A percentile compares a stretch with the other conserved stretches of the same genome.
These are phyloP conservation scores for Lasioglossum pauxillum DNA, from an alignment of 2,888 invertebrate genomes.

Conservation along the genomic window DNA sequence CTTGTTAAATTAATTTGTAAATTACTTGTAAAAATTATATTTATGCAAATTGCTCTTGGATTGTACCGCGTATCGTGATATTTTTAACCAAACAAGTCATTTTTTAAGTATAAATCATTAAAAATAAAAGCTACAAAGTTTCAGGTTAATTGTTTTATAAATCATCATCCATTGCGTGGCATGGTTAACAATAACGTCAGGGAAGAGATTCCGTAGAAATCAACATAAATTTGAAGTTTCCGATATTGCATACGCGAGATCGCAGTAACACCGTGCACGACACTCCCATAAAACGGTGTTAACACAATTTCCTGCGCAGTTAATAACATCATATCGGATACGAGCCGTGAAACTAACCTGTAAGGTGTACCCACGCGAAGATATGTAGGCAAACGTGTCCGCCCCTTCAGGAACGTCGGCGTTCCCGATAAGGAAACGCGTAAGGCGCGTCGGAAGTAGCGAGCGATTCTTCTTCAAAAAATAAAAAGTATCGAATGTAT, in stretches of 20 bases:
- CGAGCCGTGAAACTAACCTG: slow-evolving; percentile 56
- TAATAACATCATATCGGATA: slow-evolving; percentile 40
- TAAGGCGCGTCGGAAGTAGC: slow-evolving; percentile 48
- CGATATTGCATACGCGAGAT: not conserved
- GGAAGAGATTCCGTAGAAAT: not conserved
- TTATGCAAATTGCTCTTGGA: no score
- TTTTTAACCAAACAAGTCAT: no score
- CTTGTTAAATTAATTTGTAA: no score
- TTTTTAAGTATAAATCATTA: no score
- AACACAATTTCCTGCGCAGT: slow-evolving; percentile 23
- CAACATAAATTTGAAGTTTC: not conserved
- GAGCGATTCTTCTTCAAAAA: slow-evolving; percentile 16
- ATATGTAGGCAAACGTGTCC: slow-evolving; percentile 68
- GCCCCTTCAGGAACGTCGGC: slow-evolving; percentile 64
- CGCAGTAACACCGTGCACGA: not conserved
- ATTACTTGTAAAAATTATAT: no score
- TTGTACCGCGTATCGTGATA: no score
- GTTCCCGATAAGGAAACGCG: slow-evolving; percentile 68
- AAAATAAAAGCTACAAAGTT: no score
- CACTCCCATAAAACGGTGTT: slow-evolving; percentile 10
- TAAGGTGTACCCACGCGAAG: slow-evolving; percentile 66
- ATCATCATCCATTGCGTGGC: no score
- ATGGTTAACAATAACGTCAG: not conserved
- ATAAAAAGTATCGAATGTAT: not conserved
- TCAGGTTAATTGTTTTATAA: no score